Base-by-base conservation (phyloP, 2,113 vertebrate genomes). In the Tylochromis polylepis region DNA sequence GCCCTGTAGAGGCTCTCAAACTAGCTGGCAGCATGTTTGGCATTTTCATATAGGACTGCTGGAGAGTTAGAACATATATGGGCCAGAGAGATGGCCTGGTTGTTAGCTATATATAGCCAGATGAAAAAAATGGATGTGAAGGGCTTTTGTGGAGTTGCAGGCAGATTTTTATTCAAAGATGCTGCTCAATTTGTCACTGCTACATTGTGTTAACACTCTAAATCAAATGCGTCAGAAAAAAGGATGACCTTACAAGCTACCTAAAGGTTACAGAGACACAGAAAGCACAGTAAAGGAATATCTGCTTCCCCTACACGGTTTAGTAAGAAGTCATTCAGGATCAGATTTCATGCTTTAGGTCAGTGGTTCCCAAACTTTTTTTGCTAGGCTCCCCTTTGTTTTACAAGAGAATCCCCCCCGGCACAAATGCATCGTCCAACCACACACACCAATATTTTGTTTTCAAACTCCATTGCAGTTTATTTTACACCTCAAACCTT, bases 81-180 rank as follows among this genome's bases (percentile, higher is more conserved):
- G 93, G 89, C 86, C 93, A 94, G 46, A 91, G 83, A 78, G 81
- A 84, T 89, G 90, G 65, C 92, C 93, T 91, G 89, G 85, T 91
- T 93, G 46, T 59, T 62, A 1, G 24, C 88, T 94, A 94, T 91
- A 91, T 92, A 86, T 92, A 90, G 62, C 65, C 41, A 65, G 79
- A 79, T 53, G 20, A 34, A 18, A n/a, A 60, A 8, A 51, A 53
- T 53, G 20, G 41, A 59, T 18, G 5, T 46, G 22, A 55, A 51
- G 62, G 29, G 36, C 24, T 82, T 16, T 31, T 77, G 82, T 56
- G 27, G 27, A 81, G 83, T 2, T 6, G 55, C 8, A 57, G 27
- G 31, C 11, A 67, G 24, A 24, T 77, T 46, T 51, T 16, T 18
- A 14, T 31, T 53, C 46, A n/a, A 31, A 51, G 46, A 49, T 77